These are phyloP conservation scores for Chromoteleia sp. DNA, from an alignment of 2,888 invertebrate species.

Conservation along the genomic window DNA sequence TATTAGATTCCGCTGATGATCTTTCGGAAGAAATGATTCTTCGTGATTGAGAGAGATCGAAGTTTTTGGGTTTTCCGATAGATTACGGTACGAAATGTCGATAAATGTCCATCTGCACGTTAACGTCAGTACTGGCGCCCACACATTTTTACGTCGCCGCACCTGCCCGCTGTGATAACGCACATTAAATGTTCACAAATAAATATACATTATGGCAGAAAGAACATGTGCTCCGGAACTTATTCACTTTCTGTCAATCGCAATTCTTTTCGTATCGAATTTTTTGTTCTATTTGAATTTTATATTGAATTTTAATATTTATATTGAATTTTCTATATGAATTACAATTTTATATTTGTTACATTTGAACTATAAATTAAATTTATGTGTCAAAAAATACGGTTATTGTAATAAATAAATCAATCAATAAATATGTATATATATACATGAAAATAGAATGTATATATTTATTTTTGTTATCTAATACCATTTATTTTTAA, in stretches of 20 bases:
- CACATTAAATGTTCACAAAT: slow-evolving; percentile 43
- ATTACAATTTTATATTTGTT: neutral
- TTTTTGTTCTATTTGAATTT: neutral
- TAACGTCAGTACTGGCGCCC: slow-evolving; percentile 61
- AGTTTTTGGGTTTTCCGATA: slow-evolving; percentile 6
- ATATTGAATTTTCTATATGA: neutral
- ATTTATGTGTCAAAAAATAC: too few species aligned
- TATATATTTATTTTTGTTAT: too few species aligned
- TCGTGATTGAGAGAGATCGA: slow-evolving; percentile 10
- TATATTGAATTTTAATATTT: slow-evolving; percentile 10
- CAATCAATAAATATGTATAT: too few species aligned
- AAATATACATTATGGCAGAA: slow-evolving; percentile 39
- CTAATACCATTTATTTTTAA: too few species aligned
- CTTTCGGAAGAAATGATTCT: neutral
- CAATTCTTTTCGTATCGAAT: neutral
- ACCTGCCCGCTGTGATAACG: slow-evolving; percentile 62
- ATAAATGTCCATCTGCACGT: slow-evolving; percentile 39
- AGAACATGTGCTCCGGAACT: slow-evolving; percentile 11
- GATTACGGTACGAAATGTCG: slow-evolving; percentile 37
- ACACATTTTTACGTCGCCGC: slow-evolving; percentile 49
- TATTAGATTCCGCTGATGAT: neutral
- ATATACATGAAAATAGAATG: too few species aligned
- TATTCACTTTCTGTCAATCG: slow-evolving; percentile 26
- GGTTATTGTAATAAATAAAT: too few species aligned
- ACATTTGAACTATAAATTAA: too few species aligned